Conservation (phyloP, 1,140 invertebrate genomes). For the Marisa cornuarietis region DNA sequence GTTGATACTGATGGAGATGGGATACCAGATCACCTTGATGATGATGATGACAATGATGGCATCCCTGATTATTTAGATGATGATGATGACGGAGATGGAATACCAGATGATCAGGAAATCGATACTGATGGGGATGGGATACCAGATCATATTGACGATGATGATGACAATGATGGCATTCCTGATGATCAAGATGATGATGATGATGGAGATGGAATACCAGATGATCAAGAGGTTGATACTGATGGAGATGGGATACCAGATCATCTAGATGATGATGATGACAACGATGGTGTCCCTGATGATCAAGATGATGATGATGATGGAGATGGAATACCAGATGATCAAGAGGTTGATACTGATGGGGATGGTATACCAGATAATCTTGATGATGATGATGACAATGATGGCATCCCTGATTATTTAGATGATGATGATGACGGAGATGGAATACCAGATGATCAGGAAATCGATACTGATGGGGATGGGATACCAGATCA, state of each 20-base stretch:
- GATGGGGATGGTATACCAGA: constrained; percentile 59
- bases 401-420: constrained; percentile 60
- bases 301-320: constrained; percentile 45
- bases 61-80: constrained; percentile 50
- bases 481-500: constrained; percentile 56
- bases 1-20: constrained; percentile 51
- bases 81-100: constrained; percentile 53
- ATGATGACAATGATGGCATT: constrained; percentile 47
- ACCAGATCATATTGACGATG: constrained; percentile 44
- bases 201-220: constrained; percentile 57
- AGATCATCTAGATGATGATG: constrained; percentile 50
- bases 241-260: constrained; percentile 56
- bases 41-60: constrained; percentile 53
- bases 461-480: constrained; percentile 52
- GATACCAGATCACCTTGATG: constrained; percentile 48
- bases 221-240: constrained; percentile 46
- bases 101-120: constrained; percentile 52
- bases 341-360: constrained; percentile 47
- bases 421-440: constrained; percentile 51
- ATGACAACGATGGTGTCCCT: constrained; percentile 47
- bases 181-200: constrained; percentile 48
- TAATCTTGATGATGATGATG: constrained; percentile 49
- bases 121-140: constrained; percentile 52
- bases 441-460: constrained; percentile 57
- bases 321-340: constrained; percentile 56